These are phyloP conservation scores for Phacellophora camtschatica DNA, from an alignment of 30 jellyfish, hydroid and myxozoan species.

Conservation along the genomic window DNA sequence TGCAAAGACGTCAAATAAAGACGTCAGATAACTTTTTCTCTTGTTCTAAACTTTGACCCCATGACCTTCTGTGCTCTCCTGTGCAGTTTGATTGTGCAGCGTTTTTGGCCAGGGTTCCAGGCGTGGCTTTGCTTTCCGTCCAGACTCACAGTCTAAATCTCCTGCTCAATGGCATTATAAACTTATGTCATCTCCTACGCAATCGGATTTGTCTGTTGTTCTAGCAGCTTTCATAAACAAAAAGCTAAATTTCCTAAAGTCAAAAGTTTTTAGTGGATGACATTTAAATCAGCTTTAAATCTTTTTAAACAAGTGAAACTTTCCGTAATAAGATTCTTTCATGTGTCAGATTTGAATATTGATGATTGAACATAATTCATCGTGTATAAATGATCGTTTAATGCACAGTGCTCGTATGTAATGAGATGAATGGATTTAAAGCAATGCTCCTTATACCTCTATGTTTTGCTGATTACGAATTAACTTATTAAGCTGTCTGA, in stretches of 20 bases:
- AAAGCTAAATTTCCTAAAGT: not conserved
- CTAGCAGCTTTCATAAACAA: not conserved
- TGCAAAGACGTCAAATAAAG: too few species aligned
- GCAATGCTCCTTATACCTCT: not conserved
- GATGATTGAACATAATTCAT: not conserved
- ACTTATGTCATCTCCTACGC: constrained; percentile 25
- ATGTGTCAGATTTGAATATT: constrained; percentile 8
- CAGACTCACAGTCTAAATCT: not conserved
- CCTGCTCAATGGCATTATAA: not conserved
- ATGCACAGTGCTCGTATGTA: constrained; percentile 15
- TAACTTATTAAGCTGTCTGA: constrained; percentile 1
- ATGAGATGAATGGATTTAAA: constrained; percentile 14
- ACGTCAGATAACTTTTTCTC: too few species aligned
- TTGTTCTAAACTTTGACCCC: too few species aligned
- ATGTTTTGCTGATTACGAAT: not conserved
- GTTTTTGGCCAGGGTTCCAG: not conserved
- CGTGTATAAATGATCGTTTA: constrained; percentile 9
- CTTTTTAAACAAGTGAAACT: not conserved
- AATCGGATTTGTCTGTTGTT: constrained; percentile 8
- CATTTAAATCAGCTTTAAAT: not conserved
- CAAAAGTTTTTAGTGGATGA: not conserved
- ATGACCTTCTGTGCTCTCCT: too few species aligned
- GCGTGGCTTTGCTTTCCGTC: not conserved
- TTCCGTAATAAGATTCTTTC: not conserved
- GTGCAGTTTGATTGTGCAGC: not conserved